phyloP scores from a whole-genome alignment of 2,888 invertebrate species.

The Mesochorus sp. region DNA sequence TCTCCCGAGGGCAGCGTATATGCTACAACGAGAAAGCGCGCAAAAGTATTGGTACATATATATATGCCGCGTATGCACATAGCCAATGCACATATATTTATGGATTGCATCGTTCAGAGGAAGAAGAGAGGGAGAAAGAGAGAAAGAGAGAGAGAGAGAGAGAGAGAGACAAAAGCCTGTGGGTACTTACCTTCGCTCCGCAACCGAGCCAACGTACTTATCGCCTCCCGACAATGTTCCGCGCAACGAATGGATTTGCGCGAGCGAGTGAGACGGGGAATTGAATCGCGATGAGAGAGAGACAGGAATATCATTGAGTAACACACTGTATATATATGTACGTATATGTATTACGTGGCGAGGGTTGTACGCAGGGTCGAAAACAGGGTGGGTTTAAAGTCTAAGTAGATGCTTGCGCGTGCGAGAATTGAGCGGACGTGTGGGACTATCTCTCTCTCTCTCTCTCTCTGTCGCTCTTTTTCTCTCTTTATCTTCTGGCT shows the following conservation, averaged over 20 bases:
- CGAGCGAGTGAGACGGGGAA: constrained; percentile 4
- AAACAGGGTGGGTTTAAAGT: constrained; percentile 12
- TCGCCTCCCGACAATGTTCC: constrained; percentile 38
- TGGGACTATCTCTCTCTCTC: constrained; percentile 39
- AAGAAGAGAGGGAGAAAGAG: constrained; percentile 2
- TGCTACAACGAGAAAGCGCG: constrained; percentile 28
- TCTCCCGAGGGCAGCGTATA: constrained; percentile 24
- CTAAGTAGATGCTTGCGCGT: constrained; percentile 63
- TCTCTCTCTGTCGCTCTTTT: constrained; percentile 10
- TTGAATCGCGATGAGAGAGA: constrained; percentile 8
- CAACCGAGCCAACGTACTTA: constrained; percentile 54
- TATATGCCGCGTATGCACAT: not conserved
- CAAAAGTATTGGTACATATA: not conserved
- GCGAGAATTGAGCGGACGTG: constrained; percentile 53
- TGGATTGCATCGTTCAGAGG: constrained; percentile 29
- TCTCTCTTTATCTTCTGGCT: constrained; percentile 15
- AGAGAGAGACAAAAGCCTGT: constrained; percentile 17
- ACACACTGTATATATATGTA: not conserved
- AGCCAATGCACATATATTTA: constrained; percentile 16
- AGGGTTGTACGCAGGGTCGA: constrained; percentile 1
- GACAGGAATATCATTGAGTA: constrained; percentile 20
- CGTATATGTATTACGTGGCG: not conserved
- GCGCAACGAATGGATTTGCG: not conserved
- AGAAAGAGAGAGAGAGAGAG: too few species aligned
- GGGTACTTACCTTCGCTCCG: constrained; percentile 53